Conservation (phyloP, 2,113 vertebrate species). For the Spizaetus ornatus region DNA sequence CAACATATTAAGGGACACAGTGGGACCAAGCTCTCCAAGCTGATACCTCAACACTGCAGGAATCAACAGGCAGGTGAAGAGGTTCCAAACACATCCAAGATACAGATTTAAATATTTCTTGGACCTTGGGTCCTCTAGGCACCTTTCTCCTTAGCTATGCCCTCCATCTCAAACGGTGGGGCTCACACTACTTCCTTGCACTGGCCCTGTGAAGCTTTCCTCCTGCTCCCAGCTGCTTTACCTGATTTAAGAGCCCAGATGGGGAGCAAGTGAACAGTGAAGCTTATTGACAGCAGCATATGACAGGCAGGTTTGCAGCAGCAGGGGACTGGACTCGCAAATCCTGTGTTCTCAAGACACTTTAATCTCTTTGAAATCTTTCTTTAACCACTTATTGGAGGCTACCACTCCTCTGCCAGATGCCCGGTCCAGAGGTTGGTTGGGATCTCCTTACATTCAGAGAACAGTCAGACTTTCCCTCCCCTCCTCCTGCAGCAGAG, state of each 20-base stretch:
- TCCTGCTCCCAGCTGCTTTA: not conserved
- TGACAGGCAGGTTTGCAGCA: not conserved
- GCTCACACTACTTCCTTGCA: not conserved
- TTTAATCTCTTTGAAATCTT: not conserved
- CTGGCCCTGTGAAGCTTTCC: not conserved
- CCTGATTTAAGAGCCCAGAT: not conserved
- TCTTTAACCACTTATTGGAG: not conserved
- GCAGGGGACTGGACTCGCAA: not conserved
- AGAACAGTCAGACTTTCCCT: not conserved
- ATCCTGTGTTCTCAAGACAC: not conserved
- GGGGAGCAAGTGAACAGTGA: not conserved
- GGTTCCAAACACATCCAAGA: not conserved
- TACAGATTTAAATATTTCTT: not conserved
- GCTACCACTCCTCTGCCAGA: not conserved
- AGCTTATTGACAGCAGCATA: not conserved
- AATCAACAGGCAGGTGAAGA: not conserved
- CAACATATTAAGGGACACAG: too few relatives aligned
- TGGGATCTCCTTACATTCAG: not conserved
- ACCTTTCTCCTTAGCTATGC: not conserved
- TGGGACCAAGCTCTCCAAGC: not conserved
- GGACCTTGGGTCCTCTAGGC: not conserved
- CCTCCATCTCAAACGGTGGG: not conserved
- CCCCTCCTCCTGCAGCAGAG: not conserved
- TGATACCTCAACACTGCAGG: not conserved
- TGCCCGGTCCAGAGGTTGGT: not conserved